These are phyloP conservation scores for Lepidurus packardi DNA, from an alignment of 1,140 invertebrate genomes.

Conservation along the genomic window DNA sequence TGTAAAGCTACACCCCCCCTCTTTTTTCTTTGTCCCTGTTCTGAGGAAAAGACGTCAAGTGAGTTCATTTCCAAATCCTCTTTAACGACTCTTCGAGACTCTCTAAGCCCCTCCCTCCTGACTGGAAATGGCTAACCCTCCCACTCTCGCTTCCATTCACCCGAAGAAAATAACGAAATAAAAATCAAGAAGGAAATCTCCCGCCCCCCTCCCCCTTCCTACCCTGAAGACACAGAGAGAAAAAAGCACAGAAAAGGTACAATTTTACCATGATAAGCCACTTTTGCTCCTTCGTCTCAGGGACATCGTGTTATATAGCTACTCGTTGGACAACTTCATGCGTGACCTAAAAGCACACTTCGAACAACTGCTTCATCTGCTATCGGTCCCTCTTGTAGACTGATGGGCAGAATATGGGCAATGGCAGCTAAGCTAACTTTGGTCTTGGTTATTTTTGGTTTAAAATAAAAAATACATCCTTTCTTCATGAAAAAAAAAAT, in stretches of 20 bases:
- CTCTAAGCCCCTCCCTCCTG: neutral
- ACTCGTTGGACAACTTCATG: conserved; percentile 11
- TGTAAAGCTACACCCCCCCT: neutral
- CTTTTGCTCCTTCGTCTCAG: neutral
- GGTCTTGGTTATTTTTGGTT: too few species aligned
- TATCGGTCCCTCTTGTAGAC: neutral
- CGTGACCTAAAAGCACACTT: neutral
- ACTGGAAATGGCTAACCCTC: neutral
- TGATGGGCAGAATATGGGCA: neutral
- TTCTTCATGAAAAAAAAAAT: too few species aligned
- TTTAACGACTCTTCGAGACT: neutral
- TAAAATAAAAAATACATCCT: too few species aligned
- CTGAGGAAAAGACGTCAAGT: neutral
- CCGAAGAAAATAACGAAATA: neutral
- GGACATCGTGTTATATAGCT: neutral
- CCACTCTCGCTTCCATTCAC: neutral
- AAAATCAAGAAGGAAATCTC: too few species aligned
- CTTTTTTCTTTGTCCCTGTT: neutral
- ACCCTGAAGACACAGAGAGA: neutral
- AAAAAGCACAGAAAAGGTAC: neutral
- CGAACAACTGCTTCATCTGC: neutral
- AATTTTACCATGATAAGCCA: neutral
- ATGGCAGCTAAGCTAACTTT: too few species aligned
- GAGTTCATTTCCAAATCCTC: neutral
- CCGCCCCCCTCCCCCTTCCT: too few species aligned